These are phyloP conservation scores for Platysteira castanea DNA, from an alignment of 2,113 vertebrate species.

Conservation along the genomic window DNA sequence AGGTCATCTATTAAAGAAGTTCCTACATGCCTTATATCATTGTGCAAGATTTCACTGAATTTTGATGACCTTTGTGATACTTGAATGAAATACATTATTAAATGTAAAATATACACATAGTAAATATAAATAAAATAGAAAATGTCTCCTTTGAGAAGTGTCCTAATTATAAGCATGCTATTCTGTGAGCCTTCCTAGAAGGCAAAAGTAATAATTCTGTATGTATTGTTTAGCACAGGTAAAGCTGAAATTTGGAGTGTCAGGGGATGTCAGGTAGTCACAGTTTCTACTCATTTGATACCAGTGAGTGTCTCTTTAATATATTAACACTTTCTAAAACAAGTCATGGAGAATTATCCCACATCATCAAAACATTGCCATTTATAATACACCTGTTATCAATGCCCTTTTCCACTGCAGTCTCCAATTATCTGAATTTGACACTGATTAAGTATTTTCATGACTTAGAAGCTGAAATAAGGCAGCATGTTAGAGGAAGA, in stretches of 20 bases:
- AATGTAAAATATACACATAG: not conserved
- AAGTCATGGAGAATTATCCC: not conserved
- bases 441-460: constrained; percentile 18
- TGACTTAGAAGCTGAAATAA: not conserved
- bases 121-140: not conserved
- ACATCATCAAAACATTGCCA: not conserved
- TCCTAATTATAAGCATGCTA: not conserved
- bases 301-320: not conserved
- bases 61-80: not conserved
- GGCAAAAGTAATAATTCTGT: not conserved
- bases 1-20: not conserved
- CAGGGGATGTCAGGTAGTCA: not conserved
- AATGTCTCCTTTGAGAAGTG: not conserved
- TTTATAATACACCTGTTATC: constrained; percentile 18
- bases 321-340: not conserved
- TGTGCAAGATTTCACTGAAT: not conserved
- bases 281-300: not conserved
- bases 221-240: not conserved
- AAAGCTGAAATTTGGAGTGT: not conserved
- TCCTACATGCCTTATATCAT: fast-evolving
- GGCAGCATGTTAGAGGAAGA: not conserved
- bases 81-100: not conserved
- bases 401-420: not conserved
- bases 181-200: not conserved
- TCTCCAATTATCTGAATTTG: constrained; percentile 24